Base-by-base conservation (phyloP, 2,888 invertebrate species). In the Drosophila affinis region DNA sequence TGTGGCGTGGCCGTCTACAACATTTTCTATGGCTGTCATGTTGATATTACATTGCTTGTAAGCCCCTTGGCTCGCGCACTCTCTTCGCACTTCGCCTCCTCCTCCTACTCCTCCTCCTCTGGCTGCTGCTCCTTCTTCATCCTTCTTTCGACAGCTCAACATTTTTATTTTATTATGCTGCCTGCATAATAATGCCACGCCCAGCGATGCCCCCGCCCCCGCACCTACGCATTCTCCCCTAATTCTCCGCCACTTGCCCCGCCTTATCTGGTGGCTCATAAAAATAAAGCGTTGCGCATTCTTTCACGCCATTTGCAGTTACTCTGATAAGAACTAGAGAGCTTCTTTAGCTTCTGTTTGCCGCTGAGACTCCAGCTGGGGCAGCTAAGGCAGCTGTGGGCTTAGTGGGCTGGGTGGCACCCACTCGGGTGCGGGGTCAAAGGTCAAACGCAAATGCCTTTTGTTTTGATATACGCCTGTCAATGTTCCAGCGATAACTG, bases 261-360 rank as follows among this genome's bases (percentile, higher is more conserved):
- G 78, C 74, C 81, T 86, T 86, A 86, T 86, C 88, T 86, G 70
- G 57, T 76, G 53, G 73, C 86, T 76, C 85, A 87, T 86, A 86
- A 86, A 86, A 86, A 86, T 87, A 86, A 86, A 86, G 83, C 85
- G 88, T 75, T 87, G 79, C 88, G 85, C 86, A 86, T 86, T 86
- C 85, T 86, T 86, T 86, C 85, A 87, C 88, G 88, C 85, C 88
- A 85, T 85, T 85, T 85, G 85, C 85, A 87, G 86, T 86, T 74
- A 75, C 81, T 76, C 80, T 83, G 85, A 86, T 86, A 86, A 86
- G 81, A 81, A 83, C 76, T 75, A 79, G 79, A 77, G 72, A 69
- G 77, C 72, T 60, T 68, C 69, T 55, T 61, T 49, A 45, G 59
- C 53, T 61, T 69, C 57, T 62, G 51, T 64, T 61, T 58, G 54